phyloP scores from a whole-genome alignment of 23 tunicate species.

The Trididemnum miniatum region DNA sequence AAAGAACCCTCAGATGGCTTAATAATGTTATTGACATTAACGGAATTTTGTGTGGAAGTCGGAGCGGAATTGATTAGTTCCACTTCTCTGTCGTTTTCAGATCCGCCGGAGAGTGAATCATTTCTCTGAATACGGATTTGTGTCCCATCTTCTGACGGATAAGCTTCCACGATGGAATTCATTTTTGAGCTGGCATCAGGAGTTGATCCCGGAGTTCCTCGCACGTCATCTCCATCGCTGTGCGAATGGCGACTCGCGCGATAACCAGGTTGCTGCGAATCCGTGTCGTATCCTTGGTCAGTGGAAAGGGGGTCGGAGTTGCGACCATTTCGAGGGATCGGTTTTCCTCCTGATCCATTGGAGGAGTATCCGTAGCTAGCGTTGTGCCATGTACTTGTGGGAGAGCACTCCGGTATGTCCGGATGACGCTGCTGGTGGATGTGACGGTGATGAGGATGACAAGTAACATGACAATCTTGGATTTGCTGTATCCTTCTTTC shows the following conservation, averaged over 20 bases:
- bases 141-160: background rate
- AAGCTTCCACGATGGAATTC: background rate
- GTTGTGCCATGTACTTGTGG: conserved; percentile 6
- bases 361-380: background rate
- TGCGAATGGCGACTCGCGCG: background rate
- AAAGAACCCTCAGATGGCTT: background rate
- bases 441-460: background rate
- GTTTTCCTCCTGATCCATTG: background rate
- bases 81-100: conserved; percentile 85
- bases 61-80: conserved; percentile 53
- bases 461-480: background rate
- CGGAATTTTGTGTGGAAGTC: background rate
- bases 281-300: conserved; percentile 96
- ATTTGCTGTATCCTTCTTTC: background rate
- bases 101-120: conserved; percentile 27
- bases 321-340: conserved; percentile 27
- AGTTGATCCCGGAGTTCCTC: background rate
- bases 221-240: conserved; percentile 1
- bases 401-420: background rate
- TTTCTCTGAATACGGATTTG: background rate
- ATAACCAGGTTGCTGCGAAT: conserved; percentile 57
- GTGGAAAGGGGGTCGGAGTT: conserved; percentile 89
- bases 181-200: background rate
- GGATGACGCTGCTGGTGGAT: background rate
- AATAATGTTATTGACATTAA: background rate